A percentile compares a stretch with the other conserved stretches of the same genome.
Evolutionary conservation across 2,113 vertebrate genomes (phyloP).

Genomic region (Gymnogyps californianus): DNA sequence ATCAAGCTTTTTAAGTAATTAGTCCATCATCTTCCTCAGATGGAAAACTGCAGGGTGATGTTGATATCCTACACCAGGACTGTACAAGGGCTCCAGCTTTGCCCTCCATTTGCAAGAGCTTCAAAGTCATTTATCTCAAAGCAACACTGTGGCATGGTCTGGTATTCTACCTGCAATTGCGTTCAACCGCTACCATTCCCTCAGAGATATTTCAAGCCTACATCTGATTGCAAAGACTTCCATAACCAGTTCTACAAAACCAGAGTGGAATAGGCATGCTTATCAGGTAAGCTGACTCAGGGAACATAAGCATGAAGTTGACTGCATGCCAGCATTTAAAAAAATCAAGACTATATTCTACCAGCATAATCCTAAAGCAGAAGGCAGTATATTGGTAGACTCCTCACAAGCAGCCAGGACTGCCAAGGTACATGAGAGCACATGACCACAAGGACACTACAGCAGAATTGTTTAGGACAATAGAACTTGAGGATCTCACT

Average conservation of each 20-base stretch:
- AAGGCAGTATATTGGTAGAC: neutral
- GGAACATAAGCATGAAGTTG: neutral
- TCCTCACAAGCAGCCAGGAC: neutral
- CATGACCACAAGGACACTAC: rapidly evolving
- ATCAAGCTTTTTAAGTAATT: neutral
- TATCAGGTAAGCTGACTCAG: neutral
- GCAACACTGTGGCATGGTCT: neutral
- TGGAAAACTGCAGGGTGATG: neutral
- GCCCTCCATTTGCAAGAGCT: neutral
- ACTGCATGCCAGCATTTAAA: neutral
- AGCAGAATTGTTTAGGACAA: neutral
- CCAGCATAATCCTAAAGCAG: neutral
- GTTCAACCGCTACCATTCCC: neutral
- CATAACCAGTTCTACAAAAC: neutral
- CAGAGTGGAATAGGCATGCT: neutral
- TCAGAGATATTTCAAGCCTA: neutral
- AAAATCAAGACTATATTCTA: neutral
- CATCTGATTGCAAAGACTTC: neutral
- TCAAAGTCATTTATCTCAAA: neutral
- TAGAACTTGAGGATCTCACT: rapidly evolving
- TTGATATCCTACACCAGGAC: neutral
- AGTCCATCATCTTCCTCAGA: neutral
- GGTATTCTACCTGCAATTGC: neutral
- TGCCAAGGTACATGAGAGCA: neutral
- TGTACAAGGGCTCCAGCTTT: neutral